phyloP scores from a whole-genome alignment of 92 coral and sea anemone species.

The Plumapathes pennacea region DNA sequence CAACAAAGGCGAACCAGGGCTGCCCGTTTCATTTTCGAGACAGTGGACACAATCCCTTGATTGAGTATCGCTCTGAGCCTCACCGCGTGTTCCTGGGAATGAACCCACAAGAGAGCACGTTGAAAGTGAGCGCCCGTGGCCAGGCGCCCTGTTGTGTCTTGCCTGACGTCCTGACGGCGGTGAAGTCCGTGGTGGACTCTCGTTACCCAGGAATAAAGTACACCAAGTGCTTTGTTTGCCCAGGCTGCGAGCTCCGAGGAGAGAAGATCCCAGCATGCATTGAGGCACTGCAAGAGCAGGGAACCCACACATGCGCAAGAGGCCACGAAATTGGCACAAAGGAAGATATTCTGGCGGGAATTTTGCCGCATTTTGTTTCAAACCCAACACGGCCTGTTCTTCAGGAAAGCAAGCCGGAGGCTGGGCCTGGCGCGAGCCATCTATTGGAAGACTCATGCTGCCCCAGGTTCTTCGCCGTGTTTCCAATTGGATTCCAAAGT shows the following conservation, averaged over 20 bases:
- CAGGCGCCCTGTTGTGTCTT: conserved; percentile 74
- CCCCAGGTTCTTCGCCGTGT: conserved; percentile 73
- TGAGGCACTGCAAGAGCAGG: conserved; percentile 21
- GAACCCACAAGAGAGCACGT: conserved; percentile 48
- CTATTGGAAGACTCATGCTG: conserved; percentile 60
- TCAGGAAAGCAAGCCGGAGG: conserved; percentile 17
- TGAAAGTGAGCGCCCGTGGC: conserved; percentile 70
- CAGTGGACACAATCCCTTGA: conserved; percentile 36
- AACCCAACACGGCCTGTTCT: neutral
- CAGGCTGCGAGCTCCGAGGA: conserved; percentile 52
- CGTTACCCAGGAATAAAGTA: conserved; percentile 76
- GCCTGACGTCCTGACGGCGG: conserved; percentile 60
- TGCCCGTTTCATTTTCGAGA: conserved; percentile 60
- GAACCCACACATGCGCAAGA: conserved; percentile 47
- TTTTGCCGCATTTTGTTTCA: neutral
- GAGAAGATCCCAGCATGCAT: conserved; percentile 50
- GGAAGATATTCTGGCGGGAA: conserved; percentile 56
- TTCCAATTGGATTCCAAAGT: conserved; percentile 78
- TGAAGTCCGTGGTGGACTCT: conserved; percentile 63
- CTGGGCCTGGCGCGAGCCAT: conserved; percentile 33
- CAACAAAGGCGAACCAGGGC: conserved; percentile 56
- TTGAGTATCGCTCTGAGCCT: conserved; percentile 28
- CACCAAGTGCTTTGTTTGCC: conserved; percentile 53
- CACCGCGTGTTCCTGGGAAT: conserved; percentile 69
- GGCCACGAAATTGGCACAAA: conserved; percentile 69